Percentiles rank a stretch among this genome's conserved stretches.
phyloP scores from a whole-genome alignment of 2,888 invertebrate genomes.

The Trichopria drosophilae region DNA sequence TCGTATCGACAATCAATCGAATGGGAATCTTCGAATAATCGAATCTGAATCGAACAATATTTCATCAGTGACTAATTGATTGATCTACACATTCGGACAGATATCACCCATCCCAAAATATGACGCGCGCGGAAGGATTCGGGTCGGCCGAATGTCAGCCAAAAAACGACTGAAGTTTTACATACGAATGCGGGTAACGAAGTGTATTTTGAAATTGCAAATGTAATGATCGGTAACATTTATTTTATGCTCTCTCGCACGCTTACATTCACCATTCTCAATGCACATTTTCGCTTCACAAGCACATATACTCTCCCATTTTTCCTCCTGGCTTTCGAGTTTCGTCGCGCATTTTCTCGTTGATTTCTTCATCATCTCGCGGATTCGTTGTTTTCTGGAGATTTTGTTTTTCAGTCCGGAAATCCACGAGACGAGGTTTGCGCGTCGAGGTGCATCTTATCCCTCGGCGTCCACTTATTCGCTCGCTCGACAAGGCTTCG shows the following conservation, averaged over 20 bases:
- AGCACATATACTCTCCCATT: constrained; percentile 32
- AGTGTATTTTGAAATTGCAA: constrained; percentile 45
- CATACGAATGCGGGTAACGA: constrained; percentile 39
- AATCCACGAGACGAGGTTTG: constrained; percentile 55
- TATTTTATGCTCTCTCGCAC: constrained; percentile 39
- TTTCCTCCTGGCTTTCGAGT: constrained; percentile 26
- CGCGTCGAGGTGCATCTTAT: constrained; percentile 38
- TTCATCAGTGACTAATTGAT: too few relatives aligned
- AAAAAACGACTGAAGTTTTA: too few relatives aligned
- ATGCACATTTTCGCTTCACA: constrained; percentile 36
- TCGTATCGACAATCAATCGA: too few relatives aligned
- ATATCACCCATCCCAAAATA: too few relatives aligned
- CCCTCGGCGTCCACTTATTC: constrained; percentile 47
- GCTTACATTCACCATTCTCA: constrained; percentile 14
- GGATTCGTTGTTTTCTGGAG: constrained; percentile 45
- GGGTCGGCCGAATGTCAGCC: too few relatives aligned
- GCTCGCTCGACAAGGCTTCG: constrained; percentile 54
- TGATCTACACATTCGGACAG: too few relatives aligned
- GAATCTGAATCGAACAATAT: too few relatives aligned
- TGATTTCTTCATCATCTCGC: constrained; percentile 46
- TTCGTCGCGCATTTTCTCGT: background rate
- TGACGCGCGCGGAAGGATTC: too few relatives aligned
- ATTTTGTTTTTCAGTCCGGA: constrained; percentile 32
- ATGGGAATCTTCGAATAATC: too few relatives aligned
- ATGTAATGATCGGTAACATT: constrained; percentile 48